Evolutionary conservation across 2,888 invertebrate genomes (phyloP).

Genomic region (Drosophila dives): DNA sequence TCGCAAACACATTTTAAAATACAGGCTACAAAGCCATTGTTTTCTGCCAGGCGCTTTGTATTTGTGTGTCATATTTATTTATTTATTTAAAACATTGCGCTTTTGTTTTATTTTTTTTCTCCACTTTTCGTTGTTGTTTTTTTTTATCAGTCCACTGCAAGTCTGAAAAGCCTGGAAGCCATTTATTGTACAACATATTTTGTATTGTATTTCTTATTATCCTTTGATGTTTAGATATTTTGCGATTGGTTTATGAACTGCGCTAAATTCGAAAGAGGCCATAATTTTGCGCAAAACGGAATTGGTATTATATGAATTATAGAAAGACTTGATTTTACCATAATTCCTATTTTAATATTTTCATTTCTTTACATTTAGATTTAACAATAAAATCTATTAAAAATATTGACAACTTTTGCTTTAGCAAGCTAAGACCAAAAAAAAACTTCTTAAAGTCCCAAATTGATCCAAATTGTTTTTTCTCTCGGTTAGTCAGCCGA

Average conservation of each 20-base stretch:
- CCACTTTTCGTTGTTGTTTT: slow-evolving; percentile 6
- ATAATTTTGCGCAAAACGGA: not conserved
- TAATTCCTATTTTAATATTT: not conserved
- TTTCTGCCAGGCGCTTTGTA: slow-evolving; percentile 44
- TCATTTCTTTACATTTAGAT: not conserved
- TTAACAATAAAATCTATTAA: not conserved
- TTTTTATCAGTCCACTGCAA: slow-evolving; percentile 27
- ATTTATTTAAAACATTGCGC: slow-evolving; percentile 69
- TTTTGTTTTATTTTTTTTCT: slow-evolving; percentile 45
- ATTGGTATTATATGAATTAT: not conserved
- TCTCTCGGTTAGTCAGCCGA: not conserved
- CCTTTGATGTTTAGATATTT: slow-evolving; percentile 50
- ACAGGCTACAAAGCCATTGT: slow-evolving; percentile 48
- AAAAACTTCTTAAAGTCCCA: not conserved
- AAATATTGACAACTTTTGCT: not conserved
- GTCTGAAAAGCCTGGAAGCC: slow-evolving; percentile 30
- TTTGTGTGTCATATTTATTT: slow-evolving; percentile 78
- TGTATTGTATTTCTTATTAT: slow-evolving; percentile 14
- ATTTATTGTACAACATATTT: slow-evolving; percentile 29
- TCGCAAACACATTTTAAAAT: slow-evolving; percentile 24
- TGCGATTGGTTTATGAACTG: slow-evolving; percentile 41
- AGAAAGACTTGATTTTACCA: not conserved
- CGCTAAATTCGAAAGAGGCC: not conserved
- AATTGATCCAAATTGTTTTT: not conserved
- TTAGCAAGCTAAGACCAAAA: not conserved